A percentile compares a stretch with the other conserved stretches of the same genome.
phyloP scores from a whole-genome alignment of 1,140 invertebrate genomes.

The Bemisia tabaci region DNA sequence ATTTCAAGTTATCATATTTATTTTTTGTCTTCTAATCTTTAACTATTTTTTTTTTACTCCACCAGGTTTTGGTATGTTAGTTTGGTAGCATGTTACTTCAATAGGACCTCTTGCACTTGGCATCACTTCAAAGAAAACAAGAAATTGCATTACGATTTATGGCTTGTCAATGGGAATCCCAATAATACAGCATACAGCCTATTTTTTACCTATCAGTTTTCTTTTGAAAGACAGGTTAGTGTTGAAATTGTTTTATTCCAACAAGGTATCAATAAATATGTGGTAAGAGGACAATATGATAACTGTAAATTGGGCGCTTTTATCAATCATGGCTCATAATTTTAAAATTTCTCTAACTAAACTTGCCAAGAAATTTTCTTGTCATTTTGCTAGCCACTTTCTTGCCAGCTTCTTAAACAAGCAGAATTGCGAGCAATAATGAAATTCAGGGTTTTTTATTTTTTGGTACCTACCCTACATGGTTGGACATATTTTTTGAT shows the following conservation, averaged over 20 bases:
- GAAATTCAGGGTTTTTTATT: too few species aligned
- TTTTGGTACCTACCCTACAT: too few species aligned
- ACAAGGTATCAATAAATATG: not conserved
- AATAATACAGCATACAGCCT: slow-evolving; percentile 67
- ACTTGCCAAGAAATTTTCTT: too few species aligned
- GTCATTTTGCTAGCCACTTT: too few species aligned
- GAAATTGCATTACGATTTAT: slow-evolving; percentile 77
- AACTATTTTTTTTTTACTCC: slow-evolving; percentile 15
- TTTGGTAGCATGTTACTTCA: slow-evolving; percentile 78
- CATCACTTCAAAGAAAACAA: slow-evolving; percentile 46
- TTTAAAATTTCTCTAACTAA: too few species aligned
- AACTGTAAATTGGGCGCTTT: too few species aligned
- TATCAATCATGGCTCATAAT: not conserved
- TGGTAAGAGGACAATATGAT: not conserved
- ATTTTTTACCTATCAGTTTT: slow-evolving; percentile 88
- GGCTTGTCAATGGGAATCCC: slow-evolving; percentile 91
- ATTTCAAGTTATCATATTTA: too few species aligned
- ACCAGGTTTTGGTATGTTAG: slow-evolving; percentile 91
- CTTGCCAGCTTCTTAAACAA: too few species aligned
- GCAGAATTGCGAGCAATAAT: too few species aligned
- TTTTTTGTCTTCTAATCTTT: too few species aligned
- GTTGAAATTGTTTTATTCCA: not conserved
- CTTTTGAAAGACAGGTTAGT: slow-evolving; percentile 72
- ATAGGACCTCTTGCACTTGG: slow-evolving; percentile 65
- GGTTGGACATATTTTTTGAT: too few species aligned